phyloP scores from a whole-genome alignment of 2,113 vertebrate species.

The Petaurus breviceps region DNA sequence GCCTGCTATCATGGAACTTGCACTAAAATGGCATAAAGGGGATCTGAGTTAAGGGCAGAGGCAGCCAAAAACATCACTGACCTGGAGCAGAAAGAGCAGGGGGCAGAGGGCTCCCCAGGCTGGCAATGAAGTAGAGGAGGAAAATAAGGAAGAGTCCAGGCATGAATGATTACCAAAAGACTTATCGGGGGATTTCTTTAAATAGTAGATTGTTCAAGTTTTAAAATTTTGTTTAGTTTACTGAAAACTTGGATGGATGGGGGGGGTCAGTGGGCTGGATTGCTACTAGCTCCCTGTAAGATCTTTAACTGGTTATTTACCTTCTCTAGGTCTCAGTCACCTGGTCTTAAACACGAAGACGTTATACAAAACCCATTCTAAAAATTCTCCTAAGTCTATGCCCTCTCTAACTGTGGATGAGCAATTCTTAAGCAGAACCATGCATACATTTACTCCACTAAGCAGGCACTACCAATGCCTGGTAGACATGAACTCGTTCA shows the following conservation, averaged over 20 bases:
- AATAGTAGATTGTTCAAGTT: background rate
- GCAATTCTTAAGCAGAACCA: background rate
- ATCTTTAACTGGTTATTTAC: background rate
- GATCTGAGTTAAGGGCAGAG: background rate
- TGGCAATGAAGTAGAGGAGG: background rate
- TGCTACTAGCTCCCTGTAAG: background rate
- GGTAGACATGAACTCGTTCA: background rate
- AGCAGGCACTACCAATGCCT: background rate
- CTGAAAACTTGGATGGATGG: background rate
- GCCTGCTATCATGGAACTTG: background rate
- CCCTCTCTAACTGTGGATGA: background rate
- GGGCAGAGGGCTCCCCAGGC: background rate
- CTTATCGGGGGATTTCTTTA: background rate
- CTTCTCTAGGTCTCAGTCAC: background rate
- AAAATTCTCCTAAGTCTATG: slow-evolving; percentile 14
- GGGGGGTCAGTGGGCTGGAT: background rate
- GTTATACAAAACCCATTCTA: background rate
- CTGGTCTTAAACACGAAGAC: background rate
- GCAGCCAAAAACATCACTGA: background rate
- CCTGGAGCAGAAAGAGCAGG: background rate
- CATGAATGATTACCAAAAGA: background rate
- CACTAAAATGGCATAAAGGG: background rate
- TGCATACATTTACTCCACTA: background rate
- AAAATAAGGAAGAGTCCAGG: background rate
- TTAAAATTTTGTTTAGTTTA: background rate